Conservation (phyloP, 2,888 invertebrate species). For the Spatulosminthurus flaviceps region DNA sequence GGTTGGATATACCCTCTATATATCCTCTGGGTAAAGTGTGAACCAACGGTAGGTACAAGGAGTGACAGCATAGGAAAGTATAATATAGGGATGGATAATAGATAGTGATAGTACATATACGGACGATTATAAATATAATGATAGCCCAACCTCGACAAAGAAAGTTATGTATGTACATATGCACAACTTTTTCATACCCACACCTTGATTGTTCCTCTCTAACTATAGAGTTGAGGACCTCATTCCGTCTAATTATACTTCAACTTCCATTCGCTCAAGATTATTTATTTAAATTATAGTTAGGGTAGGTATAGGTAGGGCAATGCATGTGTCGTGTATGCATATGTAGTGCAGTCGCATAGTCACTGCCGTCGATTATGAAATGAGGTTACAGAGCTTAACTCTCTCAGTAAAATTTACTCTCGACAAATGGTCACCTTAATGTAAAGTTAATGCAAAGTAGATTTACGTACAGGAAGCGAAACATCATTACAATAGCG, state of each 20-base stretch:
- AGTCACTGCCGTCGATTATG: conserved; percentile 28
- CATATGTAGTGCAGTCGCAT: conserved; percentile 15
- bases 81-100: no score
- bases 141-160: no score
- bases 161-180: neutral
- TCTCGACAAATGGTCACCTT: conserved; percentile 2
- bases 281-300: conserved; percentile 34
- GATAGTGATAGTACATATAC: no score
- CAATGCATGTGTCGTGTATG: conserved; percentile 20
- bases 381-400: conserved; percentile 40
- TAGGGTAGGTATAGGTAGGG: neutral
- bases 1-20: no score
- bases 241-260: conserved; percentile 28
- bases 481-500: no score
- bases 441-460: conserved; percentile 5
- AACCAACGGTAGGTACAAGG: no score
- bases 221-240: neutral
- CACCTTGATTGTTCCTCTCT: neutral
- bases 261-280: conserved; percentile 23
- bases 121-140: no score
- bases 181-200: neutral
- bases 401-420: neutral
- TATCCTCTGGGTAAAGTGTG: no score
- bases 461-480: neutral
- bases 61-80: no score